Evolutionary conservation across 2,888 invertebrate species (phyloP), one percentile per base, ranked within the genome.

Genomic region (Scotopteryx bipunctaria): DNA sequence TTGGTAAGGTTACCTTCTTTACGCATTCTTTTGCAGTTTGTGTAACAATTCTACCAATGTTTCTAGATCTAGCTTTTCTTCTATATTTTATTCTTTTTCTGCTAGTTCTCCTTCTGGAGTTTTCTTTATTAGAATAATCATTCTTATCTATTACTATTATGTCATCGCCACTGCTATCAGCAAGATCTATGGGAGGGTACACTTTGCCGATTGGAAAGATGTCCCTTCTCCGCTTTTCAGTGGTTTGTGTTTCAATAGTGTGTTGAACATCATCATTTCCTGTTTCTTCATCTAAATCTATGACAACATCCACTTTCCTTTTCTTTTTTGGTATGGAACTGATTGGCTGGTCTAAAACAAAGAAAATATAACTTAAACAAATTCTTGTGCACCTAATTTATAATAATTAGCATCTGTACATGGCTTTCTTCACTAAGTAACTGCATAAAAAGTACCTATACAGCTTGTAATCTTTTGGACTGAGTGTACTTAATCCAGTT

Each of bases 211-310:
- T 15, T 16, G 32, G 21, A 23, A 16, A n/a, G 2, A 17, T 17
- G 16, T 11, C 1, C 5, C 14, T 42, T 23, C 9, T 32, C 0
- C 0, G 9, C n/a, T 42, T 32, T 1, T 0, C 32, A 23, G 14
- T 19, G n/a, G 9, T 31, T 13, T 36, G 5, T 2, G 13, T 29
- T 15, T 17, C 9, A 9, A 4, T 25, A n/a, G n/a, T 35, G 9
- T 4, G 5, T 14, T 43, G 61, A 37, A 51, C 55, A 37, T 62
- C 48, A 14, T 55, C n/a, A n/a, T n/a, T 15, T 25, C 27, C 47
- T 13, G 52, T 58, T 16, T 60, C 61, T 57, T 63, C 54, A 50
- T 65, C 71, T 43, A 72, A 55, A 35, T 60, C 52, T 49, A 71
- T 71, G 16, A 68, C 25, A 45, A 15, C 15, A 6, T 64, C 63